phyloP scores from a whole-genome alignment of 2,888 invertebrate species.

The Eueremaeus valkanovi region DNA sequence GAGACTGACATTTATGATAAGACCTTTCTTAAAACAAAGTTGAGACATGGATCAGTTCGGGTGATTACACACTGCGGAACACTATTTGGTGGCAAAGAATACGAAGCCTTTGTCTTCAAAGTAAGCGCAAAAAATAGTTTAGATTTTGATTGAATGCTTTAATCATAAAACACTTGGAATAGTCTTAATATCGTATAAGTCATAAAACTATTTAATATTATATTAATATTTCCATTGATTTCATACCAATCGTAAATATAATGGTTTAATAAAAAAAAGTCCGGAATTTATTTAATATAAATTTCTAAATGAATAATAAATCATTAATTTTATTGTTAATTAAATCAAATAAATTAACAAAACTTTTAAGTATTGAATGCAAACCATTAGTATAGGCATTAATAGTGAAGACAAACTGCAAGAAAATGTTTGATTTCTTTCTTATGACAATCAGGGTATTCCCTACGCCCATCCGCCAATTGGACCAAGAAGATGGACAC shows the following conservation, averaged over 20 bases:
- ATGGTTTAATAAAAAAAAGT: neutral
- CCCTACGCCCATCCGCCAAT: constrained; percentile 45
- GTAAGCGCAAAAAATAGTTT: constrained; percentile 30
- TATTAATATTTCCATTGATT: neutral
- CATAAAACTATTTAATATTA: no score
- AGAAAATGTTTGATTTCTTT: no score
- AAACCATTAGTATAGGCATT: no score
- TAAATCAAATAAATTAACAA: neutral
- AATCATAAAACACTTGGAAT: neutral
- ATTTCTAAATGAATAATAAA: neutral
- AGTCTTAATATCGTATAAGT: no score
- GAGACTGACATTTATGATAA: constrained; percentile 15
- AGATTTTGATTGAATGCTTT: constrained; percentile 5
- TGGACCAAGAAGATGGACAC: constrained; percentile 43
- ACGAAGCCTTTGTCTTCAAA: constrained; percentile 46
- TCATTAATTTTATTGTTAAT: neutral
- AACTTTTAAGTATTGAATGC: neutral
- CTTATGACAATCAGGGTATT: constrained; percentile 43
- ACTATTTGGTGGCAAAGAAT: constrained; percentile 44
- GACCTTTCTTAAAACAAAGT: constrained; percentile 8
- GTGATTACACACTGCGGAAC: constrained; percentile 45
- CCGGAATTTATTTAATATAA: constrained; percentile 1
- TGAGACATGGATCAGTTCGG: constrained; percentile 43
- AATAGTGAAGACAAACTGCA: no score
- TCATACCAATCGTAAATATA: neutral